These are phyloP conservation scores for Volucella inflata DNA, from an alignment of 2,888 invertebrate genomes.

Conservation along the genomic window DNA sequence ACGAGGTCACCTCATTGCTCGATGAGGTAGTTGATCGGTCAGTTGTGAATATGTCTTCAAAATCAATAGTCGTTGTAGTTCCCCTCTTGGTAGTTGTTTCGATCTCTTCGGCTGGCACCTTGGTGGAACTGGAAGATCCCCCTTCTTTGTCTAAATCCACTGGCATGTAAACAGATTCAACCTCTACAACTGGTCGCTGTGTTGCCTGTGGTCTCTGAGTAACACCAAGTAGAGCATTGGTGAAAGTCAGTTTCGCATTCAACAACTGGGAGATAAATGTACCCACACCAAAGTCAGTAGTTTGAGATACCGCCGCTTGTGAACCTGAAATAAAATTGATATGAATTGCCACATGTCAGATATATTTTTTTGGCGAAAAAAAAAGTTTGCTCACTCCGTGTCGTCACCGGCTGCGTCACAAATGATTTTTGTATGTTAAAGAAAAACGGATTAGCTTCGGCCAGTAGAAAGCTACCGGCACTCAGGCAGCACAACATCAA, in stretches of 20 bases:
- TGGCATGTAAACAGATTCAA: conserved; percentile 32
- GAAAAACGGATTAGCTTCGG: conserved; percentile 57
- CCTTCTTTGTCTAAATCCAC: conserved; percentile 25
- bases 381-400: conserved; percentile 30
- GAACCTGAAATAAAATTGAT: neutral
- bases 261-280: conserved; percentile 48
- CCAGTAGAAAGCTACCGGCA: conserved; percentile 45
- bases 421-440: conserved; percentile 51
- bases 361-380: neutral
- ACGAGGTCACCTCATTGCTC: no score
- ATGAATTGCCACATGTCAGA: neutral
- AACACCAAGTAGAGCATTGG: conserved; percentile 1
- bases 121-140: conserved; percentile 5
- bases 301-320: conserved; percentile 16
- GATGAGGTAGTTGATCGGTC: neutral
- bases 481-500: conserved; percentile 50
- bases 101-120: conserved; percentile 24
- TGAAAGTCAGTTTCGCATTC: conserved; percentile 6
- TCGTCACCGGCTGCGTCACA: conserved; percentile 30
- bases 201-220: conserved; percentile 41
- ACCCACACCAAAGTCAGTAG: conserved; percentile 12
- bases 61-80: conserved; percentile 25
- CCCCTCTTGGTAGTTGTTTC: neutral
- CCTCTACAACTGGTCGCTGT: conserved; percentile 51
- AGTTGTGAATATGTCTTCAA: neutral